A percentile compares a stretch with the other conserved stretches of the same genome.
Conservation (phyloP, 1,140 invertebrate genomes). For the Bombus superbus region DNA sequence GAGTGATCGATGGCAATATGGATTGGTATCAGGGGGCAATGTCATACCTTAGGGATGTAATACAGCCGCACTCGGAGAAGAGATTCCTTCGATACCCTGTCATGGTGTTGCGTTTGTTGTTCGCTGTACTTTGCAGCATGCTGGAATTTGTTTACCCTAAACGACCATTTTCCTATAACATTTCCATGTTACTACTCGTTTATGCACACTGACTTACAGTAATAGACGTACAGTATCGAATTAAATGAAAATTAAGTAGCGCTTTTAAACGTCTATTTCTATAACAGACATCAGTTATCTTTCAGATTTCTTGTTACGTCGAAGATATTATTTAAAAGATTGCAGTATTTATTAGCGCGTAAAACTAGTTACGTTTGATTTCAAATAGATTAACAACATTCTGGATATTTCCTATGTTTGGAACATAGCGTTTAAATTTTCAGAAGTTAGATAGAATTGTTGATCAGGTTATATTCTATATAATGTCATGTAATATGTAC, state of each 20-base stretch:
- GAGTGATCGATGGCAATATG: conserved; percentile 42
- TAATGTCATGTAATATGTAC: too few species aligned
- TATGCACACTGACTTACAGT: background rate
- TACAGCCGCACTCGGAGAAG: conserved; percentile 60
- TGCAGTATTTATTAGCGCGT: too few species aligned
- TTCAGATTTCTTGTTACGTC: too few species aligned
- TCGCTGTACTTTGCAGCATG: conserved; percentile 45
- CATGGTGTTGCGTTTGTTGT: conserved; percentile 41
- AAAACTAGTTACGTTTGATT: too few species aligned
- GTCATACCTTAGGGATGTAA: conserved; percentile 58
- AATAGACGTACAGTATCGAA: background rate
- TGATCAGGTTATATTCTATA: too few species aligned
- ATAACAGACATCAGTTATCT: background rate
- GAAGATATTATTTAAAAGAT: too few species aligned
- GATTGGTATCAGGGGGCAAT: conserved; percentile 57
- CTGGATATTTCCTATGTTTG: too few species aligned
- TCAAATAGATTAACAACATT: too few species aligned
- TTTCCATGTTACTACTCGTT: background rate
- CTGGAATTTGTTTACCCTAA: conserved; percentile 38
- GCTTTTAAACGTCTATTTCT: background rate
- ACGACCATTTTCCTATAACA: conserved; percentile 39
- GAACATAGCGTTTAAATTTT: too few species aligned
- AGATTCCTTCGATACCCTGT: background rate
- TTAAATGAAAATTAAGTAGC: background rate
- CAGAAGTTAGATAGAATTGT: too few species aligned